These are phyloP conservation scores for Conops quadrifasciatus DNA, from an alignment of 2,888 invertebrate genomes.

Conservation along the genomic window DNA sequence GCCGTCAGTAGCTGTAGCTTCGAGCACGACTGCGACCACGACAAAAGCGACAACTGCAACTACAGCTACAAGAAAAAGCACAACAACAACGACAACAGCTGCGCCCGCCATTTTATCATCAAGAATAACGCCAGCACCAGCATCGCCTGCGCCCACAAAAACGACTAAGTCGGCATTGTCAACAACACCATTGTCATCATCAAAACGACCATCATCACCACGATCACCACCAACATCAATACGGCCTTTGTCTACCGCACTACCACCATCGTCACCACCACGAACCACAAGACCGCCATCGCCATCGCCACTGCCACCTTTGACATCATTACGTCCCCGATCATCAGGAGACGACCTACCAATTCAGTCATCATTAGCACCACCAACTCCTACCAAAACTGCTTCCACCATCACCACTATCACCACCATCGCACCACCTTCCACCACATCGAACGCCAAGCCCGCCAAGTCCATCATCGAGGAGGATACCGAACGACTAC, in stretches of 20 bases:
- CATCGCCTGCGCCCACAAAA: slow-evolving; percentile 33
- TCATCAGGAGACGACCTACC: too few species aligned
- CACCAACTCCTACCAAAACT: too few species aligned
- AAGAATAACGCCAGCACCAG: slow-evolving; percentile 31
- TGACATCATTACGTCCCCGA: slow-evolving; percentile 1
- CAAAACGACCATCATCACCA: slow-evolving; percentile 29
- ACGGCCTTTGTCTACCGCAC: neutral
- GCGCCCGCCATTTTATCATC: slow-evolving; percentile 31
- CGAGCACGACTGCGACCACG: slow-evolving; percentile 23
- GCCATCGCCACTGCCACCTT: slow-evolving; percentile 32
- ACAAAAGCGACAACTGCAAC: slow-evolving; percentile 31
- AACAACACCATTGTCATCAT: slow-evolving; percentile 29
- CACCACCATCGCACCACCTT: slow-evolving; percentile 29
- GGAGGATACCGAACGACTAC: slow-evolving; percentile 53
- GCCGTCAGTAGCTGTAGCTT: neutral
- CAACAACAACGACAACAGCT: slow-evolving; percentile 32
- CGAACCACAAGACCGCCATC: neutral
- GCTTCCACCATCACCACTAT: neutral
- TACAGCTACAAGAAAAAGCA: slow-evolving; percentile 17
- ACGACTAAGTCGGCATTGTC: slow-evolving; percentile 20
- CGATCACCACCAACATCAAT: neutral
- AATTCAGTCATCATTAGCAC: neutral
- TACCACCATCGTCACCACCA: neutral
- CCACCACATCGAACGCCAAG: slow-evolving; percentile 25
- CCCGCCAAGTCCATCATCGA: slow-evolving; percentile 48